Conservation (phyloP, 2,888 invertebrate genomes). For the Loripinus fragilis region DNA sequence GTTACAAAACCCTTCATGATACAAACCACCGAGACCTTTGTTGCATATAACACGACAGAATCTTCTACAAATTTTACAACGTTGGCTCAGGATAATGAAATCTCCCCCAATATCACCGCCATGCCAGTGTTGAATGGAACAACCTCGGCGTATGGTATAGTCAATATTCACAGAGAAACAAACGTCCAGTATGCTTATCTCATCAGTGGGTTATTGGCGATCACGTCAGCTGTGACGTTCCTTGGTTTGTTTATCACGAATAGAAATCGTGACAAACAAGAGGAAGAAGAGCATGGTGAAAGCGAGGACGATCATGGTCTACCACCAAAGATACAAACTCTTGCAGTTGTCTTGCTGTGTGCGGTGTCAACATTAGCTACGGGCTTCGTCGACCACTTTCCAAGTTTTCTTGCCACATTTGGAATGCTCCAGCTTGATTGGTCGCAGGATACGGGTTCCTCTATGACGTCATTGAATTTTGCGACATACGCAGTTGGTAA, state of each 20-base stretch:
- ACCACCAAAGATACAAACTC: slow-evolving; percentile 18
- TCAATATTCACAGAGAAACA: not conserved
- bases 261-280: not conserved
- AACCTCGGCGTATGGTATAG: not conserved
- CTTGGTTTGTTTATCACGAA: not conserved
- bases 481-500: slow-evolving; percentile 41
- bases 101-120: not conserved
- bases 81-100: not conserved
- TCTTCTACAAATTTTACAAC: not conserved
- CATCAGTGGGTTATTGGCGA: slow-evolving; percentile 22
- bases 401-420: slow-evolving; percentile 42
- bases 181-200: slow-evolving; percentile 43
- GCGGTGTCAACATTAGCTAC: slow-evolving; percentile 33
- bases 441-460: slow-evolving; percentile 34
- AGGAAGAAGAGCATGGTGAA: not conserved
- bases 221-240: slow-evolving; percentile 27
- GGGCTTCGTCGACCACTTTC: slow-evolving; percentile 41
- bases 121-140: not conserved
- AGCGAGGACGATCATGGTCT: not conserved
- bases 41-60: not conserved
- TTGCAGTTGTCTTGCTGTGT: slow-evolving; percentile 26
- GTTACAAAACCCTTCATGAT: slow-evolving; percentile 57
- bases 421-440: slow-evolving; percentile 32
- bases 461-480: slow-evolving; percentile 36
- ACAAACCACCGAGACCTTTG: not conserved